Conservation (phyloP, 2,113 vertebrate genomes). For the Embiotoca jacksoni region DNA sequence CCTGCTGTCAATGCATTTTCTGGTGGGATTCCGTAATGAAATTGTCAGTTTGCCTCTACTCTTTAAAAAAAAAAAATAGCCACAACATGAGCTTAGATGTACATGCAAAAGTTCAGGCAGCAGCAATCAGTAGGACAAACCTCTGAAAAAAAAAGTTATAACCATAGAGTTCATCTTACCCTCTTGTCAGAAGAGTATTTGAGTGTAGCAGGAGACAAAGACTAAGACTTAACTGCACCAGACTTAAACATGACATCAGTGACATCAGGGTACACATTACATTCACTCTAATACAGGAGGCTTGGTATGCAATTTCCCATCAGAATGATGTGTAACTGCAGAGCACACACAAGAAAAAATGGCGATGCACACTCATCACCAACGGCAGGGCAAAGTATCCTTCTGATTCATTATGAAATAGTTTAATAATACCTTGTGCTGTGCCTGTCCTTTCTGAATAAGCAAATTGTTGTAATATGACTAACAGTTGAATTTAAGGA, state of each 20-base stretch:
- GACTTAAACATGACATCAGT: conserved; percentile 39
- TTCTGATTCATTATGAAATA: not conserved
- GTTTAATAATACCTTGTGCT: not conserved
- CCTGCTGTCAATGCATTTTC: not conserved
- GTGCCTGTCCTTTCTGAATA: not conserved
- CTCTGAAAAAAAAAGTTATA: not conserved
- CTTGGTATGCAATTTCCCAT: conserved; percentile 14
- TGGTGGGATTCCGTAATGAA: not conserved
- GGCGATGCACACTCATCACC: conserved; percentile 10
- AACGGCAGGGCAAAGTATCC: not conserved
- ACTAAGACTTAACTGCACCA: conserved; percentile 8
- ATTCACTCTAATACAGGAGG: conserved; percentile 18
- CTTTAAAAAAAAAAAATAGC: not conserved
- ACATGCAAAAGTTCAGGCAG: not conserved
- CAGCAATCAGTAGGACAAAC: not conserved
- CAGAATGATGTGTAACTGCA: not conserved
- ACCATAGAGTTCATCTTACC: conserved; percentile 2
- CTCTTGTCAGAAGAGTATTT: conserved; percentile 1
- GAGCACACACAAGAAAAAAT: not conserved
- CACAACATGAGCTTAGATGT: not conserved
- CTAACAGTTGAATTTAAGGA: not conserved
- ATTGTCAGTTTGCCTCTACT: not conserved
- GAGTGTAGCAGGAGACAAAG: conserved; percentile 32
- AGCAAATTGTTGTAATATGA: not conserved
- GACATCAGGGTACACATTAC: conserved; percentile 26